Conservation (phyloP, 2,113 vertebrate genomes). For the Cyphomyrus plagiostoma region DNA sequence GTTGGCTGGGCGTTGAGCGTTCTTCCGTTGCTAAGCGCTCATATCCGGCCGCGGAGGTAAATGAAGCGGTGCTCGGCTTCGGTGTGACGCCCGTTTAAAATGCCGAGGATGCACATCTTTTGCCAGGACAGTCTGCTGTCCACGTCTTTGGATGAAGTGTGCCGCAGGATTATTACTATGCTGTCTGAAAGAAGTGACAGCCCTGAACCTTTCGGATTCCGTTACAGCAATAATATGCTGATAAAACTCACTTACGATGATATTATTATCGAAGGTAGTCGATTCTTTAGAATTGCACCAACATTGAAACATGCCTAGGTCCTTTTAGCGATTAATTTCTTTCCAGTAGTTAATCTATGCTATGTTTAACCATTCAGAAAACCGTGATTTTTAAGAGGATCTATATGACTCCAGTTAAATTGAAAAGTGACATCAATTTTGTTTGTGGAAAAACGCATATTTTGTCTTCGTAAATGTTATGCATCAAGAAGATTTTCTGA, state of each 20-base stretch:
- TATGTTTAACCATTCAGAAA: background rate
- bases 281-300: background rate
- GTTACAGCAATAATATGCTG: background rate
- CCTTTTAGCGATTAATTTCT: background rate
- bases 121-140: slow-evolving; percentile 8
- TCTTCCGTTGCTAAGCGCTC: slow-evolving; percentile 51
- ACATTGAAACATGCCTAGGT: background rate
- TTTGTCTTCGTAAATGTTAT: too few species aligned
- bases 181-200: background rate
- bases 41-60: slow-evolving; percentile 15
- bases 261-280: background rate
- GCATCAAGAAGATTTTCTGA: background rate
- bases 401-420: background rate
- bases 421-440: background rate
- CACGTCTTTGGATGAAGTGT: background rate
- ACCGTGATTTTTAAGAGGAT: background rate
- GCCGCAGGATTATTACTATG: background rate
- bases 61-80: background rate
- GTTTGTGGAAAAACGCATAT: background rate
- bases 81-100: background rate
- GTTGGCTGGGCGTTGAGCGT: slow-evolving; percentile 22
- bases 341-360: background rate
- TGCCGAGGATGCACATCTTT: slow-evolving; percentile 10
- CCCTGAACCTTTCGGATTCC: background rate
- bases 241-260: background rate